phyloP scores from a whole-genome alignment of 2,888 invertebrate genomes.

The Acronicta psi region DNA sequence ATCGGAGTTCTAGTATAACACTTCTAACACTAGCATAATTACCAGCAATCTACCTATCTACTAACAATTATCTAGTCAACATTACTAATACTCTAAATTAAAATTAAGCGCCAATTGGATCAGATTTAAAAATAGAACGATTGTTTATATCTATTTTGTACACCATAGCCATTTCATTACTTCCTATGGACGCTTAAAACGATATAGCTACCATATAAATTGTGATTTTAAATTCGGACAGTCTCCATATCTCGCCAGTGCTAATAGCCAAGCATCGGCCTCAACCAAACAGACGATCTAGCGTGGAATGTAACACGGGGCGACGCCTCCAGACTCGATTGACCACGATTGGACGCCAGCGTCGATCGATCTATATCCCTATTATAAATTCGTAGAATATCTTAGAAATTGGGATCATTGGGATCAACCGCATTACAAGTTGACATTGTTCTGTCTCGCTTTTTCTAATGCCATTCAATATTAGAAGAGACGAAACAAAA shows the following conservation, averaged over 20 bases:
- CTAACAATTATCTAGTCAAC: background rate
- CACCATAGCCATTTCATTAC: slow-evolving; percentile 1
- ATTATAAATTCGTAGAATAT: slow-evolving; percentile 38
- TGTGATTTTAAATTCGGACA: slow-evolving; percentile 14
- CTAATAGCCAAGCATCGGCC: slow-evolving; percentile 52
- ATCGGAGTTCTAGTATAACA: background rate
- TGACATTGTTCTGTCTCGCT: too few species aligned
- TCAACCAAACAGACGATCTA: slow-evolving; percentile 60
- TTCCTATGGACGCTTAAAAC: slow-evolving; percentile 3
- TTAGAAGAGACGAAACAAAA: background rate
- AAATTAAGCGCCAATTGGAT: slow-evolving; percentile 14
- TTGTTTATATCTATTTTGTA: slow-evolving; percentile 39
- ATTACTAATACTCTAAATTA: background rate
- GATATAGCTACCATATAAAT: slow-evolving; percentile 9
- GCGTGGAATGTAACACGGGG: slow-evolving; percentile 71
- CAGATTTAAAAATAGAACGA: slow-evolving; percentile 7
- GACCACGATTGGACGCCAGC: slow-evolving; percentile 43
- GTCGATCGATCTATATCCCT: slow-evolving; percentile 16
- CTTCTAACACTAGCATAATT: background rate
- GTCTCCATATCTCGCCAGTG: slow-evolving; percentile 16
- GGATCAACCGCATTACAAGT: background rate
- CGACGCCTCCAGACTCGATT: slow-evolving; percentile 54
- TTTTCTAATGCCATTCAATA: background rate
- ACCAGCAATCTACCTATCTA: background rate
- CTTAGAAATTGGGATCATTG: slow-evolving; percentile 4